Evolutionary conservation across 1,140 invertebrate species (phyloP), one percentile per base, ranked within the genome.

Genomic region (Bombus confusus): DNA sequence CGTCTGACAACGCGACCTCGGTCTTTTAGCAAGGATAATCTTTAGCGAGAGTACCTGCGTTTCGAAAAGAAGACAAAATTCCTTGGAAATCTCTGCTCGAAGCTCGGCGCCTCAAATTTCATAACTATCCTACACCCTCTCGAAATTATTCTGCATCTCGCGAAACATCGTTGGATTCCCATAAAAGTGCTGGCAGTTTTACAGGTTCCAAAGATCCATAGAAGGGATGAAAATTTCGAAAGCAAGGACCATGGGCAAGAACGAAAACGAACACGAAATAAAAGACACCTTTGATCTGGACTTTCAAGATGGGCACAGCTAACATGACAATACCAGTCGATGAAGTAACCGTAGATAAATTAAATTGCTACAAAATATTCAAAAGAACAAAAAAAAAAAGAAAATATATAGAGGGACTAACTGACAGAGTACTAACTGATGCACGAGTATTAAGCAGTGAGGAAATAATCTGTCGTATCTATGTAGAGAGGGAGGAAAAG

Each of bases 311-410:
- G 81, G 81, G 81, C 81, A 83, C 81, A 83, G 73, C 41, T 83
- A 83, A 77, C 73, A 83, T 83, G 81, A 83, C 81, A 83, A 83
- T 83, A 83, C 81, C 72, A 73, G 59, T 83, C 80, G 25, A 57
- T 68, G 43, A 77, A 69, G 28, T 82, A 75, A 62, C 37, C 41
- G 64, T 77, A 77, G 81, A 83, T 78, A 77, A 83, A 82, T 82
- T 74, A 74, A 75, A 83, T 77, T 57, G 47, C 73, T 78, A 83
- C 62, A 64, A 83, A 47, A 77, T 47, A 78, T 39, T 69, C 43
- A 75, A 75, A 83, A 78, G n/a, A 59, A 71, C 28, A n/a, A 66
- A 41, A 59, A 25, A 47, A 37, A n/a, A 52, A 18, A 6, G 12
- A 52, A 71, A 41, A 72, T 41, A 37, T 22, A 37, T 13, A 68